Evolutionary conservation across 2,113 vertebrate species (phyloP).

Genomic region (Lasiurus borealis): DNA sequence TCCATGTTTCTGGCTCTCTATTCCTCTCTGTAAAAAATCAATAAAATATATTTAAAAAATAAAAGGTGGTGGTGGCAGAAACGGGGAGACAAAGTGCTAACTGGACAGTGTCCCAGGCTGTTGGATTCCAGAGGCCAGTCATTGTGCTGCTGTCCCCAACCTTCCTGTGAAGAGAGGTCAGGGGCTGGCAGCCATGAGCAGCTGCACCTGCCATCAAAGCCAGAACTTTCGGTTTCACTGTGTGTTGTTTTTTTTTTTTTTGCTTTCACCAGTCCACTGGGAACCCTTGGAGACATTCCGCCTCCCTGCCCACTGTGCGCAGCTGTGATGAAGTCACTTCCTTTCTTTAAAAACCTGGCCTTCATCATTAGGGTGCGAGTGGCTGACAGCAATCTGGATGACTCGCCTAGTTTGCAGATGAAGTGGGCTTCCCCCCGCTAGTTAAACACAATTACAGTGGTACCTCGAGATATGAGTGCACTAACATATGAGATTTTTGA

Average conservation of each 20-base stretch:
- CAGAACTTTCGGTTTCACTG: background rate
- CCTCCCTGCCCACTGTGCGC: conserved; percentile 27
- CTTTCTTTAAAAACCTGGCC: conserved; percentile 64
- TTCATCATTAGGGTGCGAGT: conserved; percentile 49
- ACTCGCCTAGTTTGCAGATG: conserved; percentile 60
- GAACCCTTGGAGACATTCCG: conserved; percentile 20
- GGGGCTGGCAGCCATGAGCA: background rate
- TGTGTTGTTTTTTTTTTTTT: background rate
- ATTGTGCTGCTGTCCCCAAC: background rate
- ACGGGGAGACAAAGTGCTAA: background rate
- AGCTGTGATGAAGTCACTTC: conserved; percentile 74
- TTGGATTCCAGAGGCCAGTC: background rate
- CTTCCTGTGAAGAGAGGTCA: background rate
- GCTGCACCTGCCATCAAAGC: background rate
- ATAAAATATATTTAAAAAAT: background rate
- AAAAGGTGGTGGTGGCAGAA: background rate
- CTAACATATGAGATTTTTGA: too few species aligned
- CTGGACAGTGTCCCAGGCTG: background rate
- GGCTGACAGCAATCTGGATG: conserved; percentile 54
- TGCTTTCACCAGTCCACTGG: conserved; percentile 45
- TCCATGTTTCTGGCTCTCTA: too few species aligned
- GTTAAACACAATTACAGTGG: conserved; percentile 17
- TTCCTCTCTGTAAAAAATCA: too few species aligned
- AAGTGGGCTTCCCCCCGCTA: conserved; percentile 22
- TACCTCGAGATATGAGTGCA: too few species aligned